phyloP scores from a whole-genome alignment of 2,797 vertebrate species.

The Gallirallus australis region DNA sequence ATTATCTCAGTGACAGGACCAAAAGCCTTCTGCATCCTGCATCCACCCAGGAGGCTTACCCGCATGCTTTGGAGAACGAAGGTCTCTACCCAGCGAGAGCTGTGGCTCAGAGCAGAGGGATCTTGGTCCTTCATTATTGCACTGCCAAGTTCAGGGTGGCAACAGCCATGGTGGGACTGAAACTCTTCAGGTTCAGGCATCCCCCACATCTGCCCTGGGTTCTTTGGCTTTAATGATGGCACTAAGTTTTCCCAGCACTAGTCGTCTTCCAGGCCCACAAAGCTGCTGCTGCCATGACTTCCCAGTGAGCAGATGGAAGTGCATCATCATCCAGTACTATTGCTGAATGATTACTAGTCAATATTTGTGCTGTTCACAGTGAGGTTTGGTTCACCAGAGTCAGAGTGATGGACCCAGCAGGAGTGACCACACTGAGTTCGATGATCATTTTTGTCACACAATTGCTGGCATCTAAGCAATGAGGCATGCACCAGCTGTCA shows the following conservation, averaged over 20 bases:
- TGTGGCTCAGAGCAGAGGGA: neutral
- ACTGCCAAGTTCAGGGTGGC: neutral
- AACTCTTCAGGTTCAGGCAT: neutral
- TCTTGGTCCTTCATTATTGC: accelerated
- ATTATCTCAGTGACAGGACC: neutral
- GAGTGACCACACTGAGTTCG: accelerated
- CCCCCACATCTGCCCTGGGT: neutral
- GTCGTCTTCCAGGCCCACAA: neutral
- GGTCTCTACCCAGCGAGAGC: neutral
- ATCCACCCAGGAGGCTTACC: accelerated
- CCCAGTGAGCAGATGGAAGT: neutral
- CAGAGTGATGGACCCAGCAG: neutral
- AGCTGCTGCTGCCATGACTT: neutral
- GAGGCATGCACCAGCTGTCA: neutral
- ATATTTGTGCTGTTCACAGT: neutral
- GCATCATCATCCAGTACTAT: neutral
- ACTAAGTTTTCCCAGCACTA: neutral
- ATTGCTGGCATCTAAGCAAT: neutral
- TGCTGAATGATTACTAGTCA: neutral
- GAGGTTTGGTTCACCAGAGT: neutral
- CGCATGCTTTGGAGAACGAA: accelerated
- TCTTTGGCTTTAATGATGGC: neutral
- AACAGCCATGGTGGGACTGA: neutral
- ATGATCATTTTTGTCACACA: neutral
- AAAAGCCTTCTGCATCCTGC: neutral